phyloP scores from a whole-genome alignment of 1,140 invertebrate species.

The Aphis craccivora region DNA sequence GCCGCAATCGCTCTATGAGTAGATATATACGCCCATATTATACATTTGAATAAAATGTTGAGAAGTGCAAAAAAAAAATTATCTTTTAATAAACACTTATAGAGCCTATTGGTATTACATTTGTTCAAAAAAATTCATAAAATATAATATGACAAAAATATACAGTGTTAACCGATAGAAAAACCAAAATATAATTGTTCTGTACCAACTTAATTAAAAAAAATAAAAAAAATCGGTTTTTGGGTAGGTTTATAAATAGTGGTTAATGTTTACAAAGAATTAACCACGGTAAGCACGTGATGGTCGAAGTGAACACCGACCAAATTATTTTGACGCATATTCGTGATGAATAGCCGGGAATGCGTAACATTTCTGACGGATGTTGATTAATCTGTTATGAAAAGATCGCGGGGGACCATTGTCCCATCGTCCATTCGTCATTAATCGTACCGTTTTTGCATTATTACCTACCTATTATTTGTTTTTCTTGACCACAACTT shows the following conservation, averaged over 20 bases:
- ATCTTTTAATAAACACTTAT: too few relatives aligned
- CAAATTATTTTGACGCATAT: not conserved
- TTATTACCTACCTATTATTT: not conserved
- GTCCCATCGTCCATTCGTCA: too few relatives aligned
- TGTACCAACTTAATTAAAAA: too few relatives aligned
- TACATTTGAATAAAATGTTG: not conserved
- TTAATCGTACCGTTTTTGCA: not conserved
- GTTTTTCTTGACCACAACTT: not conserved
- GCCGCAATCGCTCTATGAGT: not conserved
- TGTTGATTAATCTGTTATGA: not conserved
- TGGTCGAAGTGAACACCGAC: not conserved
- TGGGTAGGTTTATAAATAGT: not conserved
- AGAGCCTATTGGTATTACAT: too few relatives aligned
- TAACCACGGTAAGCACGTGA: not conserved
- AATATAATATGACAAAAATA: too few relatives aligned
- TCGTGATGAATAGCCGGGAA: not conserved
- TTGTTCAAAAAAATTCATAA: too few relatives aligned
- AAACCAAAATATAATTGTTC: too few relatives aligned
- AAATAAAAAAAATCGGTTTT: not conserved
- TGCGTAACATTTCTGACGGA: not conserved
- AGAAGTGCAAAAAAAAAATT: not conserved
- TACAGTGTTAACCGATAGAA: too few relatives aligned
- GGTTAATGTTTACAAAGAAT: not conserved
- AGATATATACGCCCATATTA: not conserved
- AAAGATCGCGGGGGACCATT: not conserved